Evolutionary conservation across 2,113 vertebrate genomes (phyloP).

Genomic region (Polypterus senegalus): DNA sequence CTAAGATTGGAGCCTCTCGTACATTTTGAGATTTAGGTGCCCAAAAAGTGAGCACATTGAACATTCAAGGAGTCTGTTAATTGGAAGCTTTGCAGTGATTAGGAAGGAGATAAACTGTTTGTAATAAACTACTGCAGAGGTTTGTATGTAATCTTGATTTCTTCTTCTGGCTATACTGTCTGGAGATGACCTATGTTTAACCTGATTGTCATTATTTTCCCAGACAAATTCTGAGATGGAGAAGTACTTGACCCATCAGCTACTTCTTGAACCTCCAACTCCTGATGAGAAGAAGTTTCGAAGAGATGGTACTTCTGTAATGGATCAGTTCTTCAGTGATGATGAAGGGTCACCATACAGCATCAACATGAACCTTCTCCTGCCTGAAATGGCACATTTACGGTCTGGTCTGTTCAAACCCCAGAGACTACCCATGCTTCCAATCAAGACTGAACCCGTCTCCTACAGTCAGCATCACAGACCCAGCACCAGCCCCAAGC

Average conservation of each 20-base stretch:
- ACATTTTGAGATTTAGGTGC: no score
- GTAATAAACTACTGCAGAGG: constrained; percentile 11
- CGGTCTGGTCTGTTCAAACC: constrained; percentile 78
- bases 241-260: constrained; percentile 64
- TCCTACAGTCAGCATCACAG: constrained; percentile 66
- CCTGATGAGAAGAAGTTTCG: constrained; percentile 69
- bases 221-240: constrained; percentile 92
- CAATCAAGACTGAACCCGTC: constrained; percentile 79
- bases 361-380: constrained; percentile 89
- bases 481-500: constrained; percentile 41
- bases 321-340: constrained; percentile 82
- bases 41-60: no score
- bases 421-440: constrained; percentile 57
- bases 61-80: no score
- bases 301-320: constrained; percentile 64
- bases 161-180: not conserved
- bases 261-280: constrained; percentile 39
- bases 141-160: constrained; percentile 22
- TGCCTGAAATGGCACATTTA: constrained; percentile 77
- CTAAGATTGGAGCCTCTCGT: no score
- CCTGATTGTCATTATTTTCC: constrained; percentile 24
- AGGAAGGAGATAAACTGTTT: constrained; percentile 25
- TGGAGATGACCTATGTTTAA: constrained; percentile 7
- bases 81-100: no score
- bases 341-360: constrained; percentile 76